Base-by-base conservation (phyloP, 2,888 invertebrate species). In the Xestia c-nigrum region DNA sequence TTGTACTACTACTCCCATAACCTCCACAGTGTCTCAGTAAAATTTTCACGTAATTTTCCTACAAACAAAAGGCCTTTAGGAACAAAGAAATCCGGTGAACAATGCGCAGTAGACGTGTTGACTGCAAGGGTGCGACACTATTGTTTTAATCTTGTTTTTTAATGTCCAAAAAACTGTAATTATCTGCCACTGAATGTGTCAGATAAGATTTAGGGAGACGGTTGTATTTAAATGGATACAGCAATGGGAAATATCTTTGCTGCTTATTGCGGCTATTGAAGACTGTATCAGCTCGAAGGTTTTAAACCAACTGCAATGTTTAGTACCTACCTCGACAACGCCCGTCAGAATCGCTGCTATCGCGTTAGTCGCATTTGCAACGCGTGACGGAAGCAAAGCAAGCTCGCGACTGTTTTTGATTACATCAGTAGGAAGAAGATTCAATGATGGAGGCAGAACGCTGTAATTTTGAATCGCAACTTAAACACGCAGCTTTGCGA, bases 1-100 rank as follows among this genome's bases (percentile, higher is more conserved):
- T 55, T 64, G 63, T 52, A 59, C 74, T 85, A 31, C 75, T 46
- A n/a, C 75, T 46, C 1, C 9, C 2, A 5, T 72, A 68, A 14
- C n/a, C 69, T 83, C 12, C 47, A 74, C 61, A 76, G 43, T 79
- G 85, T 50, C 83, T 71, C 80, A 83, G 84, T 84, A 75, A 89
- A 92, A 90, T 89, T 92, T 91, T 91, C 89, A 90, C 91, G 90
- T 92, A 90, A 92, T 92, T 92, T 92, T 89, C 90, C 86, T 88
- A 85, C 86, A 89, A 91, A 92, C 92, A 92, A 92, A 92, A 90
- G 92, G 88, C 77, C 78, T 85, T 78, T 83, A 74, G 57, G 86
- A 91, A 92, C 92, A 92, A 92, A 91, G 91, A 90, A 89, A 84
- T 78, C 78, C 81, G 76, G 76, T 88, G 86, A 80, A 88, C 87